Base-by-base conservation (phyloP, 2,888 invertebrate genomes). In the Phyto melanocephala region DNA sequence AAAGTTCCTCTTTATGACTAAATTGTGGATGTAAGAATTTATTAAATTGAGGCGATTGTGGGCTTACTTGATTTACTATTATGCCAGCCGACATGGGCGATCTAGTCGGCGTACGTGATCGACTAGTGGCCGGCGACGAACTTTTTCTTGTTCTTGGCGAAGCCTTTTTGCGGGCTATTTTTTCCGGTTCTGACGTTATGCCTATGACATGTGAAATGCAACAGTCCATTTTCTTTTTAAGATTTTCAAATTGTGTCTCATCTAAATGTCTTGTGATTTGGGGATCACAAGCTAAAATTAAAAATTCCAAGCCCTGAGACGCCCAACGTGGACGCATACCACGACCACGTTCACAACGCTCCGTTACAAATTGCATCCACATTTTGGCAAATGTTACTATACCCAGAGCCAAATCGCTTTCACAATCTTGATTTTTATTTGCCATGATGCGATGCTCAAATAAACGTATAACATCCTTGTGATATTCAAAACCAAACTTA, bases 361-460 rank as follows among this genome's bases (percentile, higher is more conserved):
- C 94, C 84, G 94, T 93, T 1, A 97, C 97, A 90, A 98, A 98
- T 76, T 93, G 93, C 96, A 98, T 97, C 98, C 98, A 98, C 88
- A 96, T 94, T 86, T 93, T 93, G 10, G 95, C 95, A 89, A 96
- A 95, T 42, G 92, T 91, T 5, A 95, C 93, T 86, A 96, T 92
- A 77, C 94, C 93, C 37, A 92, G 87, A 0, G 94, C 93, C 35
- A 95, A 89, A 84, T 91, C 90, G 1, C 88, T 89, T 40, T 91
- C 90, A 76, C 90, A 90, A 2, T 88, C 85, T 7, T 87, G 86
- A 54, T 87, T 93, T 88, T 86, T 89, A 10, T 89, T 89, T 10
- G 86, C 86, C 88, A 90, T 90, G 5, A 93, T 92, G 20, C 90
- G 89, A 71, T 90, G 91, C 84, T 91, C 91, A 75, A 93, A 92